phyloP scores from a whole-genome alignment of 2,113 vertebrate genomes.

The Callorhinus ursinus region DNA sequence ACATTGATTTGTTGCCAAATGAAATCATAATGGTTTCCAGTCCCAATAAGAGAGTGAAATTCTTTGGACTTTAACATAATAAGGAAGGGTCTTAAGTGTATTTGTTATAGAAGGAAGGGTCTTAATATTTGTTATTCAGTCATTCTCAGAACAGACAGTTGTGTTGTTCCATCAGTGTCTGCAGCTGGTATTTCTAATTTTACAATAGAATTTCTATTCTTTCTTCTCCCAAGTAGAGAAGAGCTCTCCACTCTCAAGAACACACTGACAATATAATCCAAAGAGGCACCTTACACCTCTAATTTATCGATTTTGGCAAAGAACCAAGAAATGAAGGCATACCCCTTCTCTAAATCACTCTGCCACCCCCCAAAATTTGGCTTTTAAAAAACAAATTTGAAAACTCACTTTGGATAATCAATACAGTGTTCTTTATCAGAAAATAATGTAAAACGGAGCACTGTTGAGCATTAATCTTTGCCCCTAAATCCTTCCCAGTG shows the following conservation, averaged over 20 bases:
- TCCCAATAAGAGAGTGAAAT: not conserved
- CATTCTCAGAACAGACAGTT: not conserved
- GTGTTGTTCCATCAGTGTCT: not conserved
- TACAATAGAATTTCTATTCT: slow-evolving; percentile 20
- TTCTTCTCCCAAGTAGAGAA: not conserved
- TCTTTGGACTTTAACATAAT: not conserved
- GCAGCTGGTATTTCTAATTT: slow-evolving; percentile 43
- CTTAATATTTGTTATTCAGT: not conserved
- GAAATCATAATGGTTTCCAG: not conserved
- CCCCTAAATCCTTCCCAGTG: slow-evolving; percentile 39
- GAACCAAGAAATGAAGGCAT: not conserved
- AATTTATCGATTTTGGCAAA: not conserved
- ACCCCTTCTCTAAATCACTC: not conserved
- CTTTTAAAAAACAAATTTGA: slow-evolving; percentile 20
- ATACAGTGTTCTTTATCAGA: slow-evolving; percentile 31
- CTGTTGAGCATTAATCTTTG: not conserved
- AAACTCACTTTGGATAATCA: slow-evolving; percentile 52
- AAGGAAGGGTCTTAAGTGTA: not conserved
- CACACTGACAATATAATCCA: not conserved
- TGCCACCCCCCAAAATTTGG: not conserved
- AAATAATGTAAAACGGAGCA: not conserved
- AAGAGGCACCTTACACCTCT: not conserved
- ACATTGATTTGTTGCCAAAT: slow-evolving; percentile 24
- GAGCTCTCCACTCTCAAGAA: not conserved
- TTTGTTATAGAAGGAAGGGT: not conserved